These are phyloP conservation scores for Porites lobata DNA, from an alignment of 92 coral and sea anemone genomes.

Conservation along the genomic window DNA sequence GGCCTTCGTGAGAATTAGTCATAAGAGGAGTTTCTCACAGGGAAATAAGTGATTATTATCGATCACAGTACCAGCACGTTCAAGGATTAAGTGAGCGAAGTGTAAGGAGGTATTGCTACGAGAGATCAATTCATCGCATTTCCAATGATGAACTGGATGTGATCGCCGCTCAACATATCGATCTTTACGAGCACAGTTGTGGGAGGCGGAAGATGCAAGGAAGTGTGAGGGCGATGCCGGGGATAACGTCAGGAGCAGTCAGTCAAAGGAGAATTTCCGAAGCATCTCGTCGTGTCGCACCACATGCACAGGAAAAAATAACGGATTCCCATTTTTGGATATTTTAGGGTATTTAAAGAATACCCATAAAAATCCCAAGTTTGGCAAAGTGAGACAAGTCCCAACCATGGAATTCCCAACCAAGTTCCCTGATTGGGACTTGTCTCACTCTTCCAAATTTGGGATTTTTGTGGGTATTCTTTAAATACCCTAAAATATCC, in stretches of 20 bases:
- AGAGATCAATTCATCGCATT: slow-evolving; percentile 46
- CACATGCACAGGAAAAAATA: too few relatives aligned
- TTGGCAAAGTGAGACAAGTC: too few relatives aligned
- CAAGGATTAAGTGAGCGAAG: slow-evolving; percentile 40
- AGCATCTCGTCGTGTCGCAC: slow-evolving; percentile 40
- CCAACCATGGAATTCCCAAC: too few relatives aligned
- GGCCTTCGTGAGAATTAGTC: slow-evolving; percentile 20
- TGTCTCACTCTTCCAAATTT: too few relatives aligned
- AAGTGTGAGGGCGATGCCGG: slow-evolving; percentile 41
- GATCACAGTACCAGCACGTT: slow-evolving; percentile 23
- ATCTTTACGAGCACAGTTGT: slow-evolving; percentile 37
- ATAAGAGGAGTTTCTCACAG: slow-evolving; percentile 24
- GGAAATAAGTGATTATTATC: slow-evolving; percentile 42
- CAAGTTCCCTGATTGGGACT: too few relatives aligned
- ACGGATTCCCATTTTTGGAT: too few relatives aligned
- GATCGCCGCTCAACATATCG: slow-evolving; percentile 34
- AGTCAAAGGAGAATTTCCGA: slow-evolving; percentile 54
- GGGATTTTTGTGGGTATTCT: too few relatives aligned
- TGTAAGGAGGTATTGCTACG: slow-evolving; percentile 56
- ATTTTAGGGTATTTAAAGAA: too few relatives aligned
- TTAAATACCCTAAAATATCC: too few relatives aligned
- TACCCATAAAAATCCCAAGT: too few relatives aligned
- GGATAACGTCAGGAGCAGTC: slow-evolving; percentile 31
- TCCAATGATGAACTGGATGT: slow-evolving; percentile 43
- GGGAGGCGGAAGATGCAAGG: slow-evolving; percentile 59